These are phyloP conservation scores for Megalops atlanticus DNA, from an alignment of 2,113 vertebrate species.

Conservation along the genomic window DNA sequence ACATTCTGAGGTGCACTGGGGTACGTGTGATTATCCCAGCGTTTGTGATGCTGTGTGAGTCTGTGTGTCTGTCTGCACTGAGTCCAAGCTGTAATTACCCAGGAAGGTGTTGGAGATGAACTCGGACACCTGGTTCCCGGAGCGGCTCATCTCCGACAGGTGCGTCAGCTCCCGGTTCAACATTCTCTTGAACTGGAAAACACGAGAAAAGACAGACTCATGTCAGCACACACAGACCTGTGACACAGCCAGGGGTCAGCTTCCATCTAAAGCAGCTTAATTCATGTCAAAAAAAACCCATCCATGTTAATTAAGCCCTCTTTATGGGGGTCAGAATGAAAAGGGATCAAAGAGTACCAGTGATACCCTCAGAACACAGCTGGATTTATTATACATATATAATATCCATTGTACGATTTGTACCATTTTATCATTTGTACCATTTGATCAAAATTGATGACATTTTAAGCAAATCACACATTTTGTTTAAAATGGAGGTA, in stretches of 20 bases:
- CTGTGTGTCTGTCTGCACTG: not conserved
- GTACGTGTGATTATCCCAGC: not conserved
- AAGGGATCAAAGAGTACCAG: not conserved
- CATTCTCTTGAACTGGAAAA: slow-evolving; percentile 90
- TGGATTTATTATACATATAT: not conserved
- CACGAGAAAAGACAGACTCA: slow-evolving; percentile 28
- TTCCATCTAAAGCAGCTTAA: not conserved
- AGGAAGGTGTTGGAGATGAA: slow-evolving; percentile 93
- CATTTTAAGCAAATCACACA: not conserved
- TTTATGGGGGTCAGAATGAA: not conserved
- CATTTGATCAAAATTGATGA: too few species aligned
- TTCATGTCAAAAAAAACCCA: not conserved
- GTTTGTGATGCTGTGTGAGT: not conserved
- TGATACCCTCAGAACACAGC: not conserved
- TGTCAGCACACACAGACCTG: slow-evolving; percentile 41
- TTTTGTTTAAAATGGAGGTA: not conserved
- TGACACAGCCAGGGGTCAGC: not conserved
- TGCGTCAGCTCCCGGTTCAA: slow-evolving; percentile 92
- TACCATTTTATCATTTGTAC: too few species aligned
- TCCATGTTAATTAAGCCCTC: not conserved
- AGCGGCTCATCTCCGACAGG: slow-evolving; percentile 92
- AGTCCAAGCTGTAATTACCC: slow-evolving; percentile 66
- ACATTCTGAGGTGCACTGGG: not conserved
- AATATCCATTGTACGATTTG: too few species aligned
- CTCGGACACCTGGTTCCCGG: slow-evolving; percentile 94